Base-by-base conservation (phyloP, 2,888 invertebrate genomes). In the Volucella zonaria region DNA sequence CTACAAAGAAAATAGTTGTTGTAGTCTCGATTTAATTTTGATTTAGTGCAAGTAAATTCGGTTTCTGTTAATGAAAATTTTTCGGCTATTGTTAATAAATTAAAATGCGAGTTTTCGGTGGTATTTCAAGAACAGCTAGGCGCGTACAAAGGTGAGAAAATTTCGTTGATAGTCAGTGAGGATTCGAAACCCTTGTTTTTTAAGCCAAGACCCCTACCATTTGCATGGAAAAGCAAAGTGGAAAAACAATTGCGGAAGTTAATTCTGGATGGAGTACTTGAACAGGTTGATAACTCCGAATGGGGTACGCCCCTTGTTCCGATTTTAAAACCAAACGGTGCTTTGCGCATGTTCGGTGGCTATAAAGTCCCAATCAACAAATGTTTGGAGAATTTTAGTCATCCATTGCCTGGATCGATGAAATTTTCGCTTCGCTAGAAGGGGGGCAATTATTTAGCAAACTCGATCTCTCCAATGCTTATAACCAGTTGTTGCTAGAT, bases 401-500 rank as follows among this genome's bases (percentile, higher is more conserved):
- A 78, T 43, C 75, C 66, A 15, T 42, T 51, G 8, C 67, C 70
- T 11, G 42, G 11, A 64, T 73, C 38, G 61, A 54, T 4, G 68
- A 74, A 49, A 64, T 81, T 11, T 75, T 68, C 38, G 71, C 73
- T n/a, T 66, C 31, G 18, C 38, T 73, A 38, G 18, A 66, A 42
- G 67, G 67, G n/a, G 87, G 2, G 8, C 73, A 87, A 45, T 43
- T 58, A 23, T 88, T 87, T 70, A 68, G 85, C 1, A 87, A 86
- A 51, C 64, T 90, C 2, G 89, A 90, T 86, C 77, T 89, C n/a
- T 75, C 86, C 0, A 87, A 88, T 42, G 89, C 89, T 1, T 90
- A 89, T 68, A 88, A 89, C 75, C 89, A 90, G 80, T 74, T 90
- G 3, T 87, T 87, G 61, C 45, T 90, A 9, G 87, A 88, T 12